Conservation (phyloP, 2,888 invertebrate genomes). For the Drymonia ruficornis region DNA sequence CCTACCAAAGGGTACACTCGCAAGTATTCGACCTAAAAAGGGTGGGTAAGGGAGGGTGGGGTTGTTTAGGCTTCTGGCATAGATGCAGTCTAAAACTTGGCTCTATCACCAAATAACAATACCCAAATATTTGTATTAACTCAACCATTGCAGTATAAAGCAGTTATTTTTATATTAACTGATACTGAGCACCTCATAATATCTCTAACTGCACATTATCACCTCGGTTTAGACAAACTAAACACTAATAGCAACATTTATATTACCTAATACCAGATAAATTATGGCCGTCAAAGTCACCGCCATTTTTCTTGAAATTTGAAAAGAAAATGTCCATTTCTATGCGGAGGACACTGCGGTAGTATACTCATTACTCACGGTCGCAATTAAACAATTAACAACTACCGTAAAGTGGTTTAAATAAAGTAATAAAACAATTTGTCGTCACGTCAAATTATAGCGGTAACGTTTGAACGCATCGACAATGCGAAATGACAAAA, state of each 20-base stretch:
- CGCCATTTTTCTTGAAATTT: slow-evolving; percentile 36
- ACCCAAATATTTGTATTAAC: no score
- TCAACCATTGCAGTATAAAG: no score
- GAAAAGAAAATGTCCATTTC: slow-evolving; percentile 44
- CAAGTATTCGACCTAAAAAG: no score
- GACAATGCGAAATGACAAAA: slow-evolving; percentile 51
- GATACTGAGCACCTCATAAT: not conserved
- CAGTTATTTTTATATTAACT: no score
- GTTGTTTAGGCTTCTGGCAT: no score
- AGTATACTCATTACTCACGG: slow-evolving; percentile 63
- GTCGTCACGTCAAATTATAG: slow-evolving; percentile 43
- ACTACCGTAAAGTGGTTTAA: slow-evolving; percentile 71
- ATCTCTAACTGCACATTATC: not conserved
- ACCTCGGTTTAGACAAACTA: not conserved
- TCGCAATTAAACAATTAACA: slow-evolving; percentile 67
- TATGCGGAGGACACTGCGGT: slow-evolving; percentile 61
- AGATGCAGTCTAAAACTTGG: no score
- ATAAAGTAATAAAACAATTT: slow-evolving; percentile 58
- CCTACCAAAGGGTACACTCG: no score
- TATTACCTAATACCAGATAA: slow-evolving; percentile 22
- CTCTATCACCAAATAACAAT: no score
- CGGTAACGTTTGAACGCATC: slow-evolving; percentile 37
- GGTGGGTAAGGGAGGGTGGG: no score
- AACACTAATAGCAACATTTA: not conserved
- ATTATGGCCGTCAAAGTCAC: slow-evolving; percentile 36